Percentiles rank a stretch among this genome's conserved stretches.
Evolutionary conservation across 35 echinoderm and acorn worm genomes (phyloP).

Genomic region (Apostichopus californicus): DNA sequence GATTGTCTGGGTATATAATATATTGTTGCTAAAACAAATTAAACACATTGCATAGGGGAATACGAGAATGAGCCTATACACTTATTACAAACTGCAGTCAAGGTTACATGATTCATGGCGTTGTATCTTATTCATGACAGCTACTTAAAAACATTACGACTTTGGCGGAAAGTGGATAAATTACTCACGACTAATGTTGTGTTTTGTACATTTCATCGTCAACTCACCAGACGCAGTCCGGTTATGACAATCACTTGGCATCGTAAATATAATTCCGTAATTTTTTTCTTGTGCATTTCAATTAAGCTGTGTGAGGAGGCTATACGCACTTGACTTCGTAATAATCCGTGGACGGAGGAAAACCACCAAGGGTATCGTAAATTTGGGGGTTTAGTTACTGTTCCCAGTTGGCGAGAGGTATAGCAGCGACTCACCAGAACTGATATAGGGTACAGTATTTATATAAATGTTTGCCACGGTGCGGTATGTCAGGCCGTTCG

Average conservation of each 20-base stretch:
- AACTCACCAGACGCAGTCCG: not conserved
- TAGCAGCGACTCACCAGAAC: not conserved
- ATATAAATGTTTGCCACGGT: slow-evolving; percentile 5
- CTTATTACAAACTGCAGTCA: not conserved
- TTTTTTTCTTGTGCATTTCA: slow-evolving; percentile 33
- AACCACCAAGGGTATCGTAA: slow-evolving; percentile 32
- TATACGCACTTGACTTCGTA: not conserved
- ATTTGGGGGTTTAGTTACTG: not conserved
- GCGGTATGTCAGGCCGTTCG: not conserved
- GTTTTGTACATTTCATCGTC: slow-evolving; percentile 23
- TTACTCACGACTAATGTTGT: slow-evolving; percentile 7
- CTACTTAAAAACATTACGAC: slow-evolving; percentile 35
- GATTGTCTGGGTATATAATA: too few species aligned
- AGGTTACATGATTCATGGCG: not conserved
- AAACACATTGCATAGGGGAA: too few species aligned
- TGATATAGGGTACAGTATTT: not conserved
- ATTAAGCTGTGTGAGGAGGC: slow-evolving; percentile 18
- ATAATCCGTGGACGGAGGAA: not conserved
- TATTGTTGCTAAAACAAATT: too few species aligned
- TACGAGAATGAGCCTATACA: too few species aligned
- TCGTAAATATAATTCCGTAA: slow-evolving; percentile 12
- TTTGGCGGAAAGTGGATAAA: not conserved
- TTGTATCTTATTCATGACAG: slow-evolving; percentile 17
- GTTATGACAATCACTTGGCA: slow-evolving; percentile 29
- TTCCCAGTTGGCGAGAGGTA: not conserved